A percentile compares a stretch with the other conserved stretches of the same genome.
Conservation (phyloP, 2,888 invertebrate species). For the Andrena haemorrhoa region DNA sequence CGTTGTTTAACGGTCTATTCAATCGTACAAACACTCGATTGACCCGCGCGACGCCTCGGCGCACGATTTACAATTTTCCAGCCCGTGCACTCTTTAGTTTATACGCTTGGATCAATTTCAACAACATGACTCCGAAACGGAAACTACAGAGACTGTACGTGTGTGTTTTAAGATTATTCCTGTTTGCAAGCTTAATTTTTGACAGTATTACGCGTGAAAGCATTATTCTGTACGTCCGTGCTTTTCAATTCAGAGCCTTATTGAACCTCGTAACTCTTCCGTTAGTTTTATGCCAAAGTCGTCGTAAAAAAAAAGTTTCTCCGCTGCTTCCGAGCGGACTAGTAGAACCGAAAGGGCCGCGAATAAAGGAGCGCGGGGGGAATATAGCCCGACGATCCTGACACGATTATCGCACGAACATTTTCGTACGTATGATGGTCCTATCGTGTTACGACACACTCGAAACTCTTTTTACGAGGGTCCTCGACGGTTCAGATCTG, state of each 20-base stretch:
- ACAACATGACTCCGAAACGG: too few relatives aligned
- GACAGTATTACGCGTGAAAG: too few relatives aligned
- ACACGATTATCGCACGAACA: conserved; percentile 41
- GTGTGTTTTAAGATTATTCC: too few relatives aligned
- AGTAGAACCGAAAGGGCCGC: background rate
- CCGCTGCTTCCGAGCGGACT: background rate
- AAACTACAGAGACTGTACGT: too few relatives aligned
- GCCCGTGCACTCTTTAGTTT: too few relatives aligned
- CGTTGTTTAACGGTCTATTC: conserved; percentile 37
- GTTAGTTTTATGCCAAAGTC: background rate
- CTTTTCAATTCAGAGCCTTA: too few relatives aligned
- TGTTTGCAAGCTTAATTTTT: too few relatives aligned
- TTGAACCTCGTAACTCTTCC: too few relatives aligned
- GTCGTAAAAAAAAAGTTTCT: background rate
- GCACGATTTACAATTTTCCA: too few relatives aligned
- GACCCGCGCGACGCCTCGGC: background rate
- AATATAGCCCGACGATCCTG: conserved; percentile 27
- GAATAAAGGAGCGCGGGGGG: background rate
- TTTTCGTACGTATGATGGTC: conserved; percentile 36
- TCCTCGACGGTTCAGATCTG: conserved; percentile 22
- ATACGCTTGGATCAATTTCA: too few relatives aligned
- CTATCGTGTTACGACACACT: conserved; percentile 51
- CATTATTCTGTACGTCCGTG: too few relatives aligned
- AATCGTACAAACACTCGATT: conserved; percentile 28
- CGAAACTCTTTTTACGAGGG: conserved; percentile 44